A percentile compares a stretch with the other conserved stretches of the same genome.
phyloP scores from a whole-genome alignment of 2,888 invertebrate genomes.

The Gastracanthus pulcherrimus region DNA sequence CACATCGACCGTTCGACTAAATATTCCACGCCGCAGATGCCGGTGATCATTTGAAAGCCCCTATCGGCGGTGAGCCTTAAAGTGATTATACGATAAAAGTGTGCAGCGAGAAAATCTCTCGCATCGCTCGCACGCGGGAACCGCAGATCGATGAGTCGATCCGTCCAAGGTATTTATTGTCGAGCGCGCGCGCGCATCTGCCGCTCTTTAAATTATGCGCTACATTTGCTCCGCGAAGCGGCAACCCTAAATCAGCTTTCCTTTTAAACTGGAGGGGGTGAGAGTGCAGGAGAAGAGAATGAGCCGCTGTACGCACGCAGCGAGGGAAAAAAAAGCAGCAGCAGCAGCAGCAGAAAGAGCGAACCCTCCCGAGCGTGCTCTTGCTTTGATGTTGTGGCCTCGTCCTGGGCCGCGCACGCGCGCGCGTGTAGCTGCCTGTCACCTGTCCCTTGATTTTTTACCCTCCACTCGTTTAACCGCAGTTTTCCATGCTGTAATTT shows the following conservation, averaged over 20 bases:
- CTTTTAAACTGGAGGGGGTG: slow-evolving; percentile 54
- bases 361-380: slow-evolving; percentile 5
- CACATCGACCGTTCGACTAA: neutral
- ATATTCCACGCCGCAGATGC: neutral
- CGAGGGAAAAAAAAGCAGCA: slow-evolving; percentile 26
- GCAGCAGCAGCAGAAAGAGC: neutral
- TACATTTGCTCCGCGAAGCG: slow-evolving; percentile 70
- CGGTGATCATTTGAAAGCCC: neutral
- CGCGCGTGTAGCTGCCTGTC: neutral
- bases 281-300: slow-evolving; percentile 24
- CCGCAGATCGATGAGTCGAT: slow-evolving; percentile 57
- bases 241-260: slow-evolving; percentile 65
- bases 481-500: neutral
- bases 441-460: slow-evolving; percentile 53
- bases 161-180: slow-evolving; percentile 55
- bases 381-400: slow-evolving; percentile 46
- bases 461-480: slow-evolving; percentile 21
- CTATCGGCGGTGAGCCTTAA: slow-evolving; percentile 1
- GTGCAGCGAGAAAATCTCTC: slow-evolving; percentile 1
- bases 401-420: neutral
- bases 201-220: slow-evolving; percentile 75
- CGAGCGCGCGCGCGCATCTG: slow-evolving; percentile 63
- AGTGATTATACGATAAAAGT: slow-evolving; percentile 39
- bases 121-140: neutral
- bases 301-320: slow-evolving; percentile 19